These are phyloP conservation scores for Dinothrombium tinctorium DNA, from an alignment of 1,140 invertebrate species.

Conservation along the genomic window DNA sequence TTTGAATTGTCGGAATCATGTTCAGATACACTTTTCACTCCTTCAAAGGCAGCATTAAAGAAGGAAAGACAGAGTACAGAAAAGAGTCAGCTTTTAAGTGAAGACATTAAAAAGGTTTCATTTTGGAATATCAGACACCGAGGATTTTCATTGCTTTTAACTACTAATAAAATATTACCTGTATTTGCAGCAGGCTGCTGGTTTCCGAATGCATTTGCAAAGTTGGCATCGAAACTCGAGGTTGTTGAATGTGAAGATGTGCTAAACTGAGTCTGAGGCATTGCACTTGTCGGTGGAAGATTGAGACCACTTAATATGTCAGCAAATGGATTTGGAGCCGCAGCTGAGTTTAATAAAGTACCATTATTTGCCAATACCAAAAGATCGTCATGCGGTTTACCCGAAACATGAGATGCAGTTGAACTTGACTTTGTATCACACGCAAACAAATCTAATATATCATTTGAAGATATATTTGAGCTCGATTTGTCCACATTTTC, in stretches of 20 bases:
- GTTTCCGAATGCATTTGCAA: conserved; percentile 9
- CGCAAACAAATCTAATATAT: conserved; percentile 1
- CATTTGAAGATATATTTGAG: not conserved
- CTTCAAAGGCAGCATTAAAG: too few species aligned
- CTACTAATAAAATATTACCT: conserved; percentile 5
- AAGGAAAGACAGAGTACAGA: too few species aligned
- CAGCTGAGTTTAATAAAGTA: not conserved
- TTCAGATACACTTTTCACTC: too few species aligned
- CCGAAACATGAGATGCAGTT: not conserved
- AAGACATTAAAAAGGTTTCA: too few species aligned
- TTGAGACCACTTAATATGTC: conserved; percentile 10
- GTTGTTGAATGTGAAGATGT: not conserved
- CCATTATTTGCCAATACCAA: not conserved
- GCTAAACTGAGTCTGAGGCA: not conserved
- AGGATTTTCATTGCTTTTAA: too few species aligned
- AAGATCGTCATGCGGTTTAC: conserved; percentile 1
- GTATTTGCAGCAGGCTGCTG: conserved; percentile 1
- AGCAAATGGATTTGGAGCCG: conserved; percentile 13
- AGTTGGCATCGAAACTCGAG: conserved; percentile 6
- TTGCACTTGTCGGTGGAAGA: not conserved
- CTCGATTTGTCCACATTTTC: not conserved
- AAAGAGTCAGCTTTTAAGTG: too few species aligned
- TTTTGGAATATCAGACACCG: too few species aligned
- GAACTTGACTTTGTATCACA: not conserved
- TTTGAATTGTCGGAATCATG: too few species aligned